A percentile compares a stretch with the other conserved stretches of the same genome.
Evolutionary conservation across 2,888 invertebrate genomes (phyloP).

Genomic region (Melanotus villosus): DNA sequence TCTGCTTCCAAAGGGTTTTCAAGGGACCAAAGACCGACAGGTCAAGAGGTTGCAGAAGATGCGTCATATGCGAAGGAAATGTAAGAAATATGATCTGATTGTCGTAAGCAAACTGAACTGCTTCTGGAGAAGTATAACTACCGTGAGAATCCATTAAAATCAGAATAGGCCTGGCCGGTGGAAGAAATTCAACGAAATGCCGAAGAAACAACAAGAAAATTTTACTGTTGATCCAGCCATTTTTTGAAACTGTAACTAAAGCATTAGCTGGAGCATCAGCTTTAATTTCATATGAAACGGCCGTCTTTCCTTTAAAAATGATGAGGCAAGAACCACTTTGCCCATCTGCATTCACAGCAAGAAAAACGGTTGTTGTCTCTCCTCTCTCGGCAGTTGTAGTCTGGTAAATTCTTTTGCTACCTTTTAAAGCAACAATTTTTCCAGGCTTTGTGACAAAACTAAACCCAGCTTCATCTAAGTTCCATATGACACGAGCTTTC

Average conservation of each 20-base stretch:
- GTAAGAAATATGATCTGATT: conserved; percentile 1
- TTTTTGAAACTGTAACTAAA: conserved; percentile 1
- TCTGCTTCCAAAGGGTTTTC: background rate
- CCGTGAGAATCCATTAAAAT: background rate
- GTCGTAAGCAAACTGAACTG: background rate
- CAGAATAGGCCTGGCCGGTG: background rate
- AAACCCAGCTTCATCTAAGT: background rate
- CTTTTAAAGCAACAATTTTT: background rate
- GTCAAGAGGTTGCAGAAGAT: background rate
- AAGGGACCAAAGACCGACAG: background rate
- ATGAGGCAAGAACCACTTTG: too few species aligned
- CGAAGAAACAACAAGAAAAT: background rate
- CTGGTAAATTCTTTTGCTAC: background rate
- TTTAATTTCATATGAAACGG: background rate
- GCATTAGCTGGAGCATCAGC: too few species aligned
- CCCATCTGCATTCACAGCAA: too few species aligned
- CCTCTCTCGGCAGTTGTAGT: background rate
- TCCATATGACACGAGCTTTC: background rate
- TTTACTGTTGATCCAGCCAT: background rate
- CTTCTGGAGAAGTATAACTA: background rate
- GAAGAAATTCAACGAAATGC: background rate
- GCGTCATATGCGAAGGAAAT: background rate
- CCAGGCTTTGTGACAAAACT: background rate
- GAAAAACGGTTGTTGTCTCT: background rate
- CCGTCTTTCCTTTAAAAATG: background rate